These are phyloP conservation scores for Tychaedon coryphoeus DNA, from an alignment of 2,113 vertebrate genomes.

Conservation along the genomic window DNA sequence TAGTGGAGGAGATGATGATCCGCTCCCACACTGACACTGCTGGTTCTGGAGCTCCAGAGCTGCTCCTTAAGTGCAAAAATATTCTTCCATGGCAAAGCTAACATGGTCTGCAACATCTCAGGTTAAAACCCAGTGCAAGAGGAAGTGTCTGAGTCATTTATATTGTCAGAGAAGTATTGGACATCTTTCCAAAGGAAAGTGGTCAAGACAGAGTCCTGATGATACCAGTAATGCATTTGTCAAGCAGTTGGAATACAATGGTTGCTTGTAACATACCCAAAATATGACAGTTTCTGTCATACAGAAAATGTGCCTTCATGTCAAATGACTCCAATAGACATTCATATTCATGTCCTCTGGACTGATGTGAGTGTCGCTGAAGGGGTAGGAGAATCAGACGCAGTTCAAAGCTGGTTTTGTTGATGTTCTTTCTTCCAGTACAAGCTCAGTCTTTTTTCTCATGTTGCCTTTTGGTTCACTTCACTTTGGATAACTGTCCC, in stretches of 20 bases:
- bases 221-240: neutral
- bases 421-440: neutral
- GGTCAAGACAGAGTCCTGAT: neutral
- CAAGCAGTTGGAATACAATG: rapidly evolving
- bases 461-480: neutral
- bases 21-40: neutral
- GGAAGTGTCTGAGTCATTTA: neutral
- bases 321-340: neutral
- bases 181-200: neutral
- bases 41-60: neutral
- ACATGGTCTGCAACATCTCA: neutral
- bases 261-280: neutral
- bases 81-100: neutral
- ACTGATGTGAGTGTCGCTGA: neutral
- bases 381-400: neutral
- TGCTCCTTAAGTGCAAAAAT: neutral
- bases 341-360: neutral
- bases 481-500: neutral
- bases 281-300: neutral
- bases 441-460: neutral
- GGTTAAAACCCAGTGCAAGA: neutral
- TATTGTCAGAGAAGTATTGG: neutral
- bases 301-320: neutral
- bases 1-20: neutral
- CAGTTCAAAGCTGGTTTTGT: neutral